Percentiles rank a stretch among this genome's conserved stretches.
phyloP scores from a whole-genome alignment of 2,113 vertebrate genomes.

The Sialia sialis region DNA sequence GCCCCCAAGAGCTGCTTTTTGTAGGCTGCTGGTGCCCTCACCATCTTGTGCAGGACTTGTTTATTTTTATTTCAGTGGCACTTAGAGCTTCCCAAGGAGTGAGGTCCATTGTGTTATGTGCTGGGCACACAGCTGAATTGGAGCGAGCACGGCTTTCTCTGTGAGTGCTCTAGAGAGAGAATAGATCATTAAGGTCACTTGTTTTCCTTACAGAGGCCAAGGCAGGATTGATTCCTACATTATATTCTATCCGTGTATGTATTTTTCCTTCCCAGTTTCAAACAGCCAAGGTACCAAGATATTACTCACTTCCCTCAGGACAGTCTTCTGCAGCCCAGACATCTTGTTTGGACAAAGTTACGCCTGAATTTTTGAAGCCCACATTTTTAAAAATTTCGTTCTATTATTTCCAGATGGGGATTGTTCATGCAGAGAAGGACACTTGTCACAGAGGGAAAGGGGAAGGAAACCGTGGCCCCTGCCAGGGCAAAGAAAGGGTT shows the following conservation, averaged over 20 bases:
- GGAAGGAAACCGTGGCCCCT: background rate
- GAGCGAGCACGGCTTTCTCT: slow-evolving; percentile 50
- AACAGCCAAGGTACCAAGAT: background rate
- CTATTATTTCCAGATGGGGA: background rate
- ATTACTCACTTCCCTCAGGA: background rate
- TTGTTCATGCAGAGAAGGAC: background rate
- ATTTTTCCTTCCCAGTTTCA: slow-evolving; percentile 36
- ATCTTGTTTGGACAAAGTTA: background rate
- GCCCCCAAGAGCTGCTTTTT: slow-evolving; percentile 45
- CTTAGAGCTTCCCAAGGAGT: slow-evolving; percentile 53
- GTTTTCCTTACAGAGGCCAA: slow-evolving; percentile 55
- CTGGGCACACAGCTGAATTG: slow-evolving; percentile 52
- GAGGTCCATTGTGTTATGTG: slow-evolving; percentile 48
- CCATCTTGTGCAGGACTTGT: slow-evolving; percentile 55
- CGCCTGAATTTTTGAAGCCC: background rate
- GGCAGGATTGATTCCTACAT: slow-evolving; percentile 54
- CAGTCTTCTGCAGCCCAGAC: background rate
- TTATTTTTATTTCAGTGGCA: slow-evolving; percentile 59
- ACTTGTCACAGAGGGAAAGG: background rate
- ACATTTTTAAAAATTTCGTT: background rate
- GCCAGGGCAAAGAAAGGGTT: slow-evolving; percentile 20
- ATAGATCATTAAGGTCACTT: slow-evolving; percentile 67
- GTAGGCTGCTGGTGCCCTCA: slow-evolving; percentile 51
- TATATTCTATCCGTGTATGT: slow-evolving; percentile 20
- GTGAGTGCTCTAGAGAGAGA: slow-evolving; percentile 66